Evolutionary conservation across 2,797 vertebrate species (phyloP).

Genomic region (Myoxocephalus aenaeus): DNA sequence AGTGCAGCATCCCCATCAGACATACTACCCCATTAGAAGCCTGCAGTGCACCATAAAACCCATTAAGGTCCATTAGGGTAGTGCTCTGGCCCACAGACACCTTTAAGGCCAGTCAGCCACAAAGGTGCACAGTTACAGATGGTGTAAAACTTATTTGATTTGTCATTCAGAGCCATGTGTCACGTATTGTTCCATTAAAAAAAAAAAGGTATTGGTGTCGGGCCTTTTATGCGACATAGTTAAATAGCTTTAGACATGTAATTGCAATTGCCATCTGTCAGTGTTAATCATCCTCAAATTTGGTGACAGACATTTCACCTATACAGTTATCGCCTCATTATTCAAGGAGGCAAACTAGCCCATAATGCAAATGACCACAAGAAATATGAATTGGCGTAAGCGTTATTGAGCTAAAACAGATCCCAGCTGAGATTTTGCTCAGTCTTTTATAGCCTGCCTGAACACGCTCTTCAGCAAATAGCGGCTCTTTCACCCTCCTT

Average conservation of each 20-base stretch:
- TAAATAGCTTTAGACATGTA: background rate
- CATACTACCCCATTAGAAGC: conserved; percentile 82
- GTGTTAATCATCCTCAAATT: conserved; percentile 5
- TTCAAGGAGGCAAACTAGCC: conserved; percentile 30
- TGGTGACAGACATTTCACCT: conserved; percentile 36
- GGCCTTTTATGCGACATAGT: background rate
- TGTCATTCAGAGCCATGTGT: conserved; percentile 29
- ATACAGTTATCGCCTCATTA: conserved; percentile 8
- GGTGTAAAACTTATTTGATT: conserved; percentile 78
- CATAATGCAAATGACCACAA: conserved; percentile 38
- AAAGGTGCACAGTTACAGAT: conserved; percentile 79
- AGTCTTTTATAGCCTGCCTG: conserved; percentile 51
- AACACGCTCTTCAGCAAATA: conserved; percentile 54
- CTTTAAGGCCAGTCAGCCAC: conserved; percentile 76
- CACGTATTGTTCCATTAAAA: conserved; percentile 26
- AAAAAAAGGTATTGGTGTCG: background rate
- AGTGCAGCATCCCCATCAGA: conserved; percentile 78
- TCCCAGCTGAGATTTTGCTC: conserved; percentile 63
- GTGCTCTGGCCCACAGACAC: conserved; percentile 79
- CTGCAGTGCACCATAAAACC: conserved; percentile 79
- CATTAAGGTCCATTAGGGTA: conserved; percentile 86
- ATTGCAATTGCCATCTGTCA: background rate
- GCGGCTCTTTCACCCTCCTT: conserved; percentile 63
- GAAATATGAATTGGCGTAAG: conserved; percentile 56
- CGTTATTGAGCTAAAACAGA: conserved; percentile 59